These are phyloP conservation scores for Ectropis crepuscularia DNA, from an alignment of 2,888 invertebrate species.

Conservation along the genomic window DNA sequence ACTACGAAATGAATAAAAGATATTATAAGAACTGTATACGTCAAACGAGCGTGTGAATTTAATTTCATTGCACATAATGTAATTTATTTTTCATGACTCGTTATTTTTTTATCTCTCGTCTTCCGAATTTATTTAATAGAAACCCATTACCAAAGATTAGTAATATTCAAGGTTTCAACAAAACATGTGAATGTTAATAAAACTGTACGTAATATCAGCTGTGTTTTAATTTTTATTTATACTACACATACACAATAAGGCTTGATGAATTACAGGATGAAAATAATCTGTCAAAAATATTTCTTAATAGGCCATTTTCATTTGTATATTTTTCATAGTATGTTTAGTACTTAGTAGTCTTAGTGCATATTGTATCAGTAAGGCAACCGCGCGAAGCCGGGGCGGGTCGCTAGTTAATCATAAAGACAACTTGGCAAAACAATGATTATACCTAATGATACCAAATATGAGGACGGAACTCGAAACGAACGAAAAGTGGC, in stretches of 20 bases:
- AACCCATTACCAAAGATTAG: conserved; percentile 33
- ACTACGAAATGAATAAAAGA: not conserved
- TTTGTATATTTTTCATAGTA: too few species aligned
- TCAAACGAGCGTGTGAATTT: conserved; percentile 1
- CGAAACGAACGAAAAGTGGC: too few species aligned
- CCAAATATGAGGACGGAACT: too few species aligned
- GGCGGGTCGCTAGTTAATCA: too few species aligned
- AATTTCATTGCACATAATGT: not conserved
- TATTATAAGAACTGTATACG: not conserved
- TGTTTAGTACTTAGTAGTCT: too few species aligned
- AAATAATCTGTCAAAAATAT: too few species aligned
- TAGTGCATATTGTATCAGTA: too few species aligned
- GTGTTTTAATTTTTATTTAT: conserved; percentile 9
- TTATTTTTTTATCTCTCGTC: conserved; percentile 15
- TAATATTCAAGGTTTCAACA: conserved; percentile 22
- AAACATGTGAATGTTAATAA: conserved; percentile 28
- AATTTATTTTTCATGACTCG: not conserved
- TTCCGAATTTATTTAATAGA: conserved; percentile 31
- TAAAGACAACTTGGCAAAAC: too few species aligned
- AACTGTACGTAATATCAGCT: conserved; percentile 14
- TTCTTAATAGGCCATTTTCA: too few species aligned
- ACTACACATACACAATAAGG: not conserved
- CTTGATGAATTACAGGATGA: too few species aligned
- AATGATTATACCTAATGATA: too few species aligned
- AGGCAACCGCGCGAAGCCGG: too few species aligned